Evolutionary conservation across 2,888 invertebrate genomes (phyloP).

Genomic region (Drosophila fulvimacula): DNA sequence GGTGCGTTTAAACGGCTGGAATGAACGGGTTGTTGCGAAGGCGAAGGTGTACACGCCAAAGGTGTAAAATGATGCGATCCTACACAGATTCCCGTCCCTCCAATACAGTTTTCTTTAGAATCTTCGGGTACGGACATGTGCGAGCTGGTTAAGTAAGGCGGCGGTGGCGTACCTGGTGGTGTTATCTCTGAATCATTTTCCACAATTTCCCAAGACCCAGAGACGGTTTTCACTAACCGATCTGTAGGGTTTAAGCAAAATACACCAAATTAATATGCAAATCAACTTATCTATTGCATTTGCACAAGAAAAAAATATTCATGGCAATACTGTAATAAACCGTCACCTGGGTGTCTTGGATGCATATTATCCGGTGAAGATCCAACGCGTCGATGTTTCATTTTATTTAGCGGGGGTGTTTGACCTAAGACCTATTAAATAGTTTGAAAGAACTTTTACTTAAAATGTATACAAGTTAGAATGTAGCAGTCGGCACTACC

Average conservation of each 20-base stretch:
- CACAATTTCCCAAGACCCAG: constrained; percentile 84
- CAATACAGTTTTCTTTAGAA: constrained; percentile 57
- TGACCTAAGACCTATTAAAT: constrained; percentile 83
- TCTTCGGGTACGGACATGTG: constrained; percentile 76
- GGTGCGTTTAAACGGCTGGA: constrained; percentile 82
- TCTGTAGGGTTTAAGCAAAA: constrained; percentile 57
- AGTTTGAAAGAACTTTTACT: background rate
- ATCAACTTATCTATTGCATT: background rate
- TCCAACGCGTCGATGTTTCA: constrained; percentile 84
- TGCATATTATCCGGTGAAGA: constrained; percentile 85
- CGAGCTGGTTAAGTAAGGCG: constrained; percentile 88
- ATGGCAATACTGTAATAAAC: background rate
- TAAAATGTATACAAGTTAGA: background rate
- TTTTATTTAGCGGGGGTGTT: constrained; percentile 82
- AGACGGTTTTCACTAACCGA: constrained; percentile 83
- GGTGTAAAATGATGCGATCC: constrained; percentile 81
- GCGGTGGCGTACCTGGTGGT: constrained; percentile 95
- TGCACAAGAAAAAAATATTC: no score
- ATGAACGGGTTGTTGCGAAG: constrained; percentile 66
- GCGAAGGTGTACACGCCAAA: constrained; percentile 64
- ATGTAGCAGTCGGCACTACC: background rate
- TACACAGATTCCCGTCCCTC: constrained; percentile 69
- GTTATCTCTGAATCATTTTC: constrained; percentile 86
- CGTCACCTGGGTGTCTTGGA: constrained; percentile 82
- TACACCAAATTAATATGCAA: background rate